Conservation (phyloP, 2,888 invertebrate genomes). For the Idaea aversata region DNA sequence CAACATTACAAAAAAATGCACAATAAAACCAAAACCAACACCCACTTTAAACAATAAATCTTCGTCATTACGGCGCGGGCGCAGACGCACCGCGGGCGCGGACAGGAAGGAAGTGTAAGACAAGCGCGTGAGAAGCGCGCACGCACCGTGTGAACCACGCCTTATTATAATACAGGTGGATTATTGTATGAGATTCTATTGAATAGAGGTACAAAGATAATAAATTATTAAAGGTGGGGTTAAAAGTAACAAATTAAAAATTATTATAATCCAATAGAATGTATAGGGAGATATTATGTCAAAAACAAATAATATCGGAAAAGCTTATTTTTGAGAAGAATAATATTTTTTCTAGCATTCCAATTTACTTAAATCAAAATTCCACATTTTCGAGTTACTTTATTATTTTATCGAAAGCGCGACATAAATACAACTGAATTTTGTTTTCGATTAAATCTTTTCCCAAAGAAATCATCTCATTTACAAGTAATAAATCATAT, state of each 20-base stretch:
- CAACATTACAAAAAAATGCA: background rate
- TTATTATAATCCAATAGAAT: no score
- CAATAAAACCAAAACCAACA: background rate
- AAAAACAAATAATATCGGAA: no score
- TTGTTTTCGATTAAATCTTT: constrained; percentile 10
- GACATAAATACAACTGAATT: background rate
- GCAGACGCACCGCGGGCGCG: constrained; percentile 39
- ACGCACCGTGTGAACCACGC: constrained; percentile 62
- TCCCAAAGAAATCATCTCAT: constrained; percentile 37
- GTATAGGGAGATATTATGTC: no score
- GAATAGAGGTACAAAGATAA: constrained; percentile 5
- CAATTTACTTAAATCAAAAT: no score
- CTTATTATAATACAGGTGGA: constrained; percentile 37
- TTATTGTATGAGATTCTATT: constrained; percentile 12
- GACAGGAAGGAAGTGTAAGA: constrained; percentile 78
- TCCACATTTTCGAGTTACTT: no score
- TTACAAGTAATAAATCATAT: constrained; percentile 33
- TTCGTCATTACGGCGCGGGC: constrained; percentile 45
- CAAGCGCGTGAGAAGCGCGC: constrained; percentile 74
- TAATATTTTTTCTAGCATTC: no score
- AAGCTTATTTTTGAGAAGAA: no score
- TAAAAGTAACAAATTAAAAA: no score
- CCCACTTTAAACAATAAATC: constrained; percentile 1
- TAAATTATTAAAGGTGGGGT: no score
- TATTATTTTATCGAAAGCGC: background rate